These are phyloP conservation scores for Nesoenas mayeri DNA, from an alignment of 2,113 vertebrate genomes.

Conservation along the genomic window DNA sequence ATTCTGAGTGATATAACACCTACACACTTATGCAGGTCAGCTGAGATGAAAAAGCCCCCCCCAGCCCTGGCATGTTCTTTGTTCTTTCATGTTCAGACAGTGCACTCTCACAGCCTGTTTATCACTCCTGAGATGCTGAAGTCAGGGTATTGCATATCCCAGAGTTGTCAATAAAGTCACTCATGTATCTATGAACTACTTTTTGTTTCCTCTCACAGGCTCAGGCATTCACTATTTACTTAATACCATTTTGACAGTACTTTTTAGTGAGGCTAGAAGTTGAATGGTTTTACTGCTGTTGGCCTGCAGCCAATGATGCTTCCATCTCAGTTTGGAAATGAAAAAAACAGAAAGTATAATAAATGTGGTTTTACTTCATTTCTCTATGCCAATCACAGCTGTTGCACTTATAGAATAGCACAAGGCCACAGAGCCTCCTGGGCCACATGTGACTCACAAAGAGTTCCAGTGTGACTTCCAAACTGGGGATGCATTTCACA, in stretches of 20 bases:
- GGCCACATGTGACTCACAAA: conserved; percentile 15
- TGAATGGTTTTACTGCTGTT: conserved; percentile 48
- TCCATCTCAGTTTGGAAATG: neutral
- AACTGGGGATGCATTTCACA: neutral
- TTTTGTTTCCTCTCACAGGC: conserved; percentile 58
- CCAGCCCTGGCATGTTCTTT: neutral
- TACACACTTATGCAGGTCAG: neutral
- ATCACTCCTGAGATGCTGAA: neutral
- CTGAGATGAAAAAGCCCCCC: neutral
- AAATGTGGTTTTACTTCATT: conserved; percentile 41
- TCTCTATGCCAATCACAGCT: conserved; percentile 43
- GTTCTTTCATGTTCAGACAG: neutral
- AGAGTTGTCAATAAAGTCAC: conserved; percentile 43
- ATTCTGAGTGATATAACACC: neutral
- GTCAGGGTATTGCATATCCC: neutral
- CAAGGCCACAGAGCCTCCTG: conserved; percentile 13
- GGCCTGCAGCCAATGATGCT: conserved; percentile 41
- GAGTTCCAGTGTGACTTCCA: conserved; percentile 5
- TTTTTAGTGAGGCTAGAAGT: conserved; percentile 42
- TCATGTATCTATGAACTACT: conserved; percentile 48
- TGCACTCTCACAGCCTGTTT: conserved; percentile 24
- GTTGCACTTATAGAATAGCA: conserved; percentile 17
- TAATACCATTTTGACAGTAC: conserved; percentile 43
- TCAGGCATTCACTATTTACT: conserved; percentile 61
- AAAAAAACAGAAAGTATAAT: conserved; percentile 17